phyloP scores from a whole-genome alignment of 2,113 vertebrate species.

The Catharus minimus region DNA sequence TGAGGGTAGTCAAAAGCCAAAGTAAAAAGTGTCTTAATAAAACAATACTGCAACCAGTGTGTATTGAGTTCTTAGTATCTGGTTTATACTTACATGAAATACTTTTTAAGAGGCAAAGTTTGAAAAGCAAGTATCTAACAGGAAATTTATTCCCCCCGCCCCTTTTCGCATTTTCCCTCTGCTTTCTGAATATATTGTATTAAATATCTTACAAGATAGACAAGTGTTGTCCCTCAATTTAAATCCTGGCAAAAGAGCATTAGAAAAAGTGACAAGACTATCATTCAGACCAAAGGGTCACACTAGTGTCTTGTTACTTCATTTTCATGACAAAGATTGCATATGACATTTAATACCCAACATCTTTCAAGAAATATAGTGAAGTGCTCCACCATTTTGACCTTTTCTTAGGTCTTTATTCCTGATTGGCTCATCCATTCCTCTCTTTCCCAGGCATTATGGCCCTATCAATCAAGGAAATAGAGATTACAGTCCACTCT shows the following conservation, averaged over 20 bases:
- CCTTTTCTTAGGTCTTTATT: constrained; percentile 41
- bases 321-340: constrained; percentile 63
- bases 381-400: constrained; percentile 33
- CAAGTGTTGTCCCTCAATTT: neutral
- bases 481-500: neutral
- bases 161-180: neutral
- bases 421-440: constrained; percentile 28
- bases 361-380: constrained; percentile 41
- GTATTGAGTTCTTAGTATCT: neutral
- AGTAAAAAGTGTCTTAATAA: neutral
- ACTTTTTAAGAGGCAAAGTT: neutral
- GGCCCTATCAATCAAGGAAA: constrained; percentile 45
- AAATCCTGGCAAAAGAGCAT: neutral
- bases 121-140: neutral
- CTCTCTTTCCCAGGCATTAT: constrained; percentile 12
- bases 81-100: neutral
- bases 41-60: neutral
- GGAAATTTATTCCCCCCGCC: neutral
- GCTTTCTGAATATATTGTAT: neutral
- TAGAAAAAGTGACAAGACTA: constrained; percentile 39
- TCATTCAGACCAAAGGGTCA: constrained; percentile 35
- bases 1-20: neutral
- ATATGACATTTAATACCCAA: constrained; percentile 55
- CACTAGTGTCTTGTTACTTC: constrained; percentile 19
- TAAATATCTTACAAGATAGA: neutral